Evolutionary conservation across 2,113 vertebrate species (phyloP), one percentile per base, ranked within the genome.

Genomic region (Sinocyclocheilus anophthalmus): DNA sequence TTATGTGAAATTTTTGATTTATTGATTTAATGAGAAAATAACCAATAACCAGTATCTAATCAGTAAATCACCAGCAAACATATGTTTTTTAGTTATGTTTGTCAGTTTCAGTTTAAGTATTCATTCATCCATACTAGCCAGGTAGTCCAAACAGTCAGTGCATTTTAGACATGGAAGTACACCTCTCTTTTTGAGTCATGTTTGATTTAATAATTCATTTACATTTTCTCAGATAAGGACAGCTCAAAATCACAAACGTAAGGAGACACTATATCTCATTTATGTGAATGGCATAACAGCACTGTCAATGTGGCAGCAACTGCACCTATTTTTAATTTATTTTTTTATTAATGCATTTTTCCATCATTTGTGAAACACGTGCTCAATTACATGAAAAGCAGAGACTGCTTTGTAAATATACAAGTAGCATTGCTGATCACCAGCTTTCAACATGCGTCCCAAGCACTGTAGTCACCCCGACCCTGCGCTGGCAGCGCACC

Each of bases 81-180:
- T 26, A 26, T 26, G 1, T 26, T 26, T 26, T 26, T 26, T 26
- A 26, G 26, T 26, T 26, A 42, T 48, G 45, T 76, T 69, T 69
- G 30, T 69, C 39, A 26, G 45, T 50, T 76, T 76, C 3, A 76
- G 13, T 14, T 50, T 13, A 24, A 48, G 39, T 50, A 3, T 14
- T 48, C 42, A 76, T 76, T 50, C 45, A 76, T 50, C 20, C n/a
- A 76, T 76, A 45, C 16, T 76, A 76, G 22, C 72, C 42, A 14
- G 42, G 33, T 2, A 22, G 37, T 11, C 37, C 20, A 73, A 42
- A 76, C 26, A 16, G 65, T 67, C 63, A 26, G 63, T 24, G n/a
- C 12, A 13, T 67, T 67, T 30, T 1, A 26, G n/a, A 69, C 30
- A 69, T 30, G 26, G 24, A 61, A 61, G 22, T 6, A 8, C 59